Percentiles rank a stretch among this genome's conserved stretches.
Evolutionary conservation across 2,113 vertebrate genomes (phyloP).

Genomic region (Axis porcinus): DNA sequence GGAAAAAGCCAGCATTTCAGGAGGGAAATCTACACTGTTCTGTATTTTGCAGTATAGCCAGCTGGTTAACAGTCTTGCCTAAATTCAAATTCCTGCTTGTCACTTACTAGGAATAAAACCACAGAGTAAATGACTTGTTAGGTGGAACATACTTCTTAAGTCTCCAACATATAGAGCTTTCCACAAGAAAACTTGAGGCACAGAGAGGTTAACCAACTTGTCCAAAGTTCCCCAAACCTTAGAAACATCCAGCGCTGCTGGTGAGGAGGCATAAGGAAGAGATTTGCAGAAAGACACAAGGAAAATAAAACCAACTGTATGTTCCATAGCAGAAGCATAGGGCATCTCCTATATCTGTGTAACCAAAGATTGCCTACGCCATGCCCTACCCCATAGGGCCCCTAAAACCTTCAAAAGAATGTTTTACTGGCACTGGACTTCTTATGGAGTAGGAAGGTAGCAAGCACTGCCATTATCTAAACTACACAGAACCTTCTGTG

Average conservation of each 20-base stretch:
- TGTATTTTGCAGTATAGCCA: not conserved
- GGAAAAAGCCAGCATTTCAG: not conserved
- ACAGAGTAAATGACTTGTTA: conserved; percentile 14
- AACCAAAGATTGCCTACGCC: not conserved
- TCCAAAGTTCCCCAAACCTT: not conserved
- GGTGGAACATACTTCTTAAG: not conserved
- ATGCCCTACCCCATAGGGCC: not conserved
- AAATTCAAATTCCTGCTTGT: conserved; percentile 13
- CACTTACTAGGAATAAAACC: not conserved
- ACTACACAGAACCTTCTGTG: not conserved
- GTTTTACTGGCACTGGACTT: not conserved
- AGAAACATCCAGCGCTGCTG: not conserved
- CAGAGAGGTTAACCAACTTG: not conserved
- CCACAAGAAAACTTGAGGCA: not conserved
- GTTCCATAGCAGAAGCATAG: not conserved
- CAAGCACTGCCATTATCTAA: not conserved
- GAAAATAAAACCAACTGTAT: not conserved
- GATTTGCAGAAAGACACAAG: not conserved
- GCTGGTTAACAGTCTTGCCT: not conserved
- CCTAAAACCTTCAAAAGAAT: not conserved
- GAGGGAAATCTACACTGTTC: not conserved
- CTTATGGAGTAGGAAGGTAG: not conserved
- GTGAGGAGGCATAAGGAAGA: not conserved
- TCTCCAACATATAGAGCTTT: not conserved
- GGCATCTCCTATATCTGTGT: not conserved